Percentiles rank a stretch among this genome's conserved stretches.
These are phyloP conservation scores for Puffinus mauretanicus DNA, from an alignment of 2,113 vertebrate species.

Conservation along the genomic window DNA sequence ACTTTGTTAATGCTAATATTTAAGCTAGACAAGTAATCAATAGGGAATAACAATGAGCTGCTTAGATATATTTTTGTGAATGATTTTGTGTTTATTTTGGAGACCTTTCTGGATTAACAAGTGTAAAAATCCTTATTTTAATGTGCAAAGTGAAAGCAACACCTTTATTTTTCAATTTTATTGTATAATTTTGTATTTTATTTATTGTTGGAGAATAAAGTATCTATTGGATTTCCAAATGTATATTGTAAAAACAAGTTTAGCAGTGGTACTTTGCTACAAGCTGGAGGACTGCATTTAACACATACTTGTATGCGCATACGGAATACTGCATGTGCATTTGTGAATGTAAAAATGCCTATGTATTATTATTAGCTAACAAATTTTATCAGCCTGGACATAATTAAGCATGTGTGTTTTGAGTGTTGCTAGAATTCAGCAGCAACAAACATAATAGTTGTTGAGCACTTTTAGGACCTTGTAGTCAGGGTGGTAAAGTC, in stretches of 20 bases:
- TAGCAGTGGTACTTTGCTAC: background rate
- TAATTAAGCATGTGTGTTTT: background rate
- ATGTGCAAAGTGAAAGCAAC: background rate
- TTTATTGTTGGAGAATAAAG: background rate
- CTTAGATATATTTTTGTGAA: background rate
- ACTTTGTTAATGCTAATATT: background rate
- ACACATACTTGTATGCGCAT: background rate
- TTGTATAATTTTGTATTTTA: background rate
- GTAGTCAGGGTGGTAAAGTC: background rate
- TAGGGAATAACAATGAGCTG: background rate
- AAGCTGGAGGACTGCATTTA: background rate
- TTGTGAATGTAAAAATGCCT: background rate
- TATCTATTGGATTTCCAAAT: background rate
- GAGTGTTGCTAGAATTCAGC: background rate
- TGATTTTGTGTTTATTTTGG: background rate
- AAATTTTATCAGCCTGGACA: background rate
- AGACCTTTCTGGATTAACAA: background rate
- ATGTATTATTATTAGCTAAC: background rate
- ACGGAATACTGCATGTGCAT: background rate
- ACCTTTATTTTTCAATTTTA: background rate
- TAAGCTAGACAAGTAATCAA: background rate
- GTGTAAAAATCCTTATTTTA: background rate
- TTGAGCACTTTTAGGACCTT: background rate
- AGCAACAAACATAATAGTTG: background rate
- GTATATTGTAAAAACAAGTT: background rate